Conservation (phyloP, 2,797 vertebrate genomes). For the Meriones psammophilus region DNA sequence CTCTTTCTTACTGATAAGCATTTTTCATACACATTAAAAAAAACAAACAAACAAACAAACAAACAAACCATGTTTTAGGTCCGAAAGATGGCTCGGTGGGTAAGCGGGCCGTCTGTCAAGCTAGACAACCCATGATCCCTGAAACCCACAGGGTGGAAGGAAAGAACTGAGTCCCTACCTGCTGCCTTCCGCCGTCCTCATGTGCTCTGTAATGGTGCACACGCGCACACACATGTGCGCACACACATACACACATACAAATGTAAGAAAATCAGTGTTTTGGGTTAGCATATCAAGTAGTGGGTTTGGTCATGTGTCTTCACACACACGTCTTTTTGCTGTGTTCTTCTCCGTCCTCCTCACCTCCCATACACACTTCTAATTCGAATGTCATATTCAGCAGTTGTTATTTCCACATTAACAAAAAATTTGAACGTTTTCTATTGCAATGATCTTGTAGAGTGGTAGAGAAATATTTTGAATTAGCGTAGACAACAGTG, state of each 20-base stretch:
- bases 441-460: background rate
- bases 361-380: background rate
- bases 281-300: background rate
- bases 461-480: background rate
- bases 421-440: background rate
- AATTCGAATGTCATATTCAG: conserved; percentile 24
- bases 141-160: background rate
- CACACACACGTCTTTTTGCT: background rate
- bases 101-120: background rate
- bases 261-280: background rate
- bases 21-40: background rate
- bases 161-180: background rate
- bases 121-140: background rate
- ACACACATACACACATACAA: background rate
- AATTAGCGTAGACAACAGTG: background rate
- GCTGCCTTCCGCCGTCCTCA: background rate
- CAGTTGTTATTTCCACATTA: background rate
- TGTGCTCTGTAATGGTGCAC: background rate
- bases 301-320: background rate
- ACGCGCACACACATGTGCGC: too few relatives aligned
- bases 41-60: background rate
- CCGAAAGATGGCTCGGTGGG: background rate
- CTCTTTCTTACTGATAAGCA: background rate
- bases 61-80: background rate
- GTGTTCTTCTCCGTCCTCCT: too few relatives aligned